Conservation (phyloP, 2,797 vertebrate species). For the Phoeniculus purpureus region DNA sequence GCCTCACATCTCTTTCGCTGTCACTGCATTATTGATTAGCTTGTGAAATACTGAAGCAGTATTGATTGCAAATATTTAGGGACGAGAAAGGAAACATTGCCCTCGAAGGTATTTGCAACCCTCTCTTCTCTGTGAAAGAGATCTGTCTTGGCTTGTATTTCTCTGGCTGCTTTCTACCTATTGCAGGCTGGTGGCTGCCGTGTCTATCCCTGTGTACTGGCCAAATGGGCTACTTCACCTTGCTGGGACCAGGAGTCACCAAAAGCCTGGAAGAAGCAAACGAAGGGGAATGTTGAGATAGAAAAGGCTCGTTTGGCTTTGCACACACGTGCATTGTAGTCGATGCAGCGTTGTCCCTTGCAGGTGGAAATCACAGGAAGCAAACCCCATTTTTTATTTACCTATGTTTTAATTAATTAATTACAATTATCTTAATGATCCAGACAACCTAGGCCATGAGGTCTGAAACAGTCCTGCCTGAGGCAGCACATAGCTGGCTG, state of each 20-base stretch:
- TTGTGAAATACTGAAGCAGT: conserved; percentile 26
- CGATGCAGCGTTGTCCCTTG: neutral
- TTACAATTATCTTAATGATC: neutral
- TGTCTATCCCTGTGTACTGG: neutral
- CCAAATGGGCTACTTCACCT: neutral
- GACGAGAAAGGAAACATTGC: conserved; percentile 36
- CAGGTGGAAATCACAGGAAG: neutral
- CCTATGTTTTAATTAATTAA: neutral
- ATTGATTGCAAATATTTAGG: conserved; percentile 68
- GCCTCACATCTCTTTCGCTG: conserved; percentile 49
- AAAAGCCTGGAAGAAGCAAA: neutral
- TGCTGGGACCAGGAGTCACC: neutral
- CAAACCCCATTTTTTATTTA: neutral
- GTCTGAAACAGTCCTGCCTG: neutral
- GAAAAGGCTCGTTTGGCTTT: neutral
- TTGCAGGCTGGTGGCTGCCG: neutral
- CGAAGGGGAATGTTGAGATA: neutral
- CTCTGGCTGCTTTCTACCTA: neutral
- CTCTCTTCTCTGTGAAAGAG: neutral
- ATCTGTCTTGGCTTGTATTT: neutral
- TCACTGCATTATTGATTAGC: conserved; percentile 65
- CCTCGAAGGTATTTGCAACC: conserved; percentile 3
- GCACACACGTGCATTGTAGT: neutral
- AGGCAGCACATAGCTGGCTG: neutral
- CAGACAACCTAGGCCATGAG: neutral